Percentiles rank a stretch among this genome's conserved stretches.
These are phyloP conservation scores for Brachionus calyciflorus DNA, from an alignment of 1,140 invertebrate genomes.

Conservation along the genomic window DNA sequence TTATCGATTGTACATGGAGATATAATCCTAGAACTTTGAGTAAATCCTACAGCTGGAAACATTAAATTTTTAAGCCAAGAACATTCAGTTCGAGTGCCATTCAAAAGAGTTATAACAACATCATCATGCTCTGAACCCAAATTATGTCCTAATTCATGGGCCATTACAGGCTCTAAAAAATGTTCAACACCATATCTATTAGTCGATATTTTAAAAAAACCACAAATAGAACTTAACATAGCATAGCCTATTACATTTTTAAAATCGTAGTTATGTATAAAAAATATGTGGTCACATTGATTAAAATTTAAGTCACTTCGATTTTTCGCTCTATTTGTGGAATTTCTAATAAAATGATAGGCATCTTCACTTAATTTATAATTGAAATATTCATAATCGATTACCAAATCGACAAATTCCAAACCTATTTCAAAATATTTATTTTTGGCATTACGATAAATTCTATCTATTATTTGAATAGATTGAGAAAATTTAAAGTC, in stretches of 20 bases:
- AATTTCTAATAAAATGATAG: neutral
- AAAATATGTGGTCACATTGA: conserved; percentile 5
- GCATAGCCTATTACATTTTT: neutral
- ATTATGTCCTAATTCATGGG: conserved; percentile 22
- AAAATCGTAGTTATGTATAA: neutral
- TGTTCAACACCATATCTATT: neutral
- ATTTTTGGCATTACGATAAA: neutral
- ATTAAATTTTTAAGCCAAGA: too few species aligned
- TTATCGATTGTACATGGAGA: neutral
- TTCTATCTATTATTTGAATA: neutral
- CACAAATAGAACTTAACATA: neutral
- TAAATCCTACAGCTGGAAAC: too few species aligned
- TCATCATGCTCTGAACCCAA: neutral
- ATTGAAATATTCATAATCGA: neutral
- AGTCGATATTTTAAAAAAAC: neutral
- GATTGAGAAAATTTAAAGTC: conserved; percentile 11
- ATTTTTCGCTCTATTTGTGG: neutral
- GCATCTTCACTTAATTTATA: too few species aligned
- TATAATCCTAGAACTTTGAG: neutral
- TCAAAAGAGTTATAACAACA: neutral
- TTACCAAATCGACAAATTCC: neutral
- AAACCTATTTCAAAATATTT: neutral
- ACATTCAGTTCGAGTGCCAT: too few species aligned
- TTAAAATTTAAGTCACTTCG: neutral
- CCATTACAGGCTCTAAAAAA: conserved; percentile 7